Evolutionary conservation across 2,797 vertebrate species (phyloP).

Genomic region (Leptoclinus maculatus): DNA sequence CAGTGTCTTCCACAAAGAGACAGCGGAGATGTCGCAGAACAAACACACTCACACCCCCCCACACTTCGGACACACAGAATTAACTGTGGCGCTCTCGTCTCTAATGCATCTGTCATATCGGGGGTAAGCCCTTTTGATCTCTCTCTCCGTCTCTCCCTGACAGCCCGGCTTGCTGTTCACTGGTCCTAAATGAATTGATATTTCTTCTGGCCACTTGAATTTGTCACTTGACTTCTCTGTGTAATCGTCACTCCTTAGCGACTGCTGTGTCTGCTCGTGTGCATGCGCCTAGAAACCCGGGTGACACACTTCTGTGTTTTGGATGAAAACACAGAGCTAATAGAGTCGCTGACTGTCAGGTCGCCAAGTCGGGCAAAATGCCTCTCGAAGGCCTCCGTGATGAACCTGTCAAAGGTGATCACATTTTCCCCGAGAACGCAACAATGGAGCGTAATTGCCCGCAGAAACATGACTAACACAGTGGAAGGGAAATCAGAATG

Average conservation of each 20-base stretch:
- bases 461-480: conserved; percentile 49
- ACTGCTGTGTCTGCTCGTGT: conserved; percentile 57
- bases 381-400: conserved; percentile 56
- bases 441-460: conserved; percentile 52
- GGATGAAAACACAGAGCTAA: conserved; percentile 73
- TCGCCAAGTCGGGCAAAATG: conserved; percentile 59
- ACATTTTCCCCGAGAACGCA: conserved; percentile 59
- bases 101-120: conserved; percentile 80
- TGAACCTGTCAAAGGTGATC: conserved; percentile 76
- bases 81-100: conserved; percentile 72
- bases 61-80: conserved; percentile 65
- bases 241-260: conserved; percentile 74
- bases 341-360: conserved; percentile 70
- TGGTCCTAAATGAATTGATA: conserved; percentile 82
- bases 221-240: conserved; percentile 81
- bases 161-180: conserved; percentile 78
- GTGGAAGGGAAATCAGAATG: conserved; percentile 45
- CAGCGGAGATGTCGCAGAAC: conserved; percentile 30
- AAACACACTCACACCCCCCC: conserved; percentile 37
- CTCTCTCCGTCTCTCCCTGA: conserved; percentile 67
- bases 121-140: conserved; percentile 71
- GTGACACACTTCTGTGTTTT: conserved; percentile 54
- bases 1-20: conserved; percentile 36
- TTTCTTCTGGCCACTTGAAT: conserved; percentile 84
- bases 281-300: conserved; percentile 57